Conservation (phyloP, 2,888 invertebrate genomes). For the Microdon myrmicae region DNA sequence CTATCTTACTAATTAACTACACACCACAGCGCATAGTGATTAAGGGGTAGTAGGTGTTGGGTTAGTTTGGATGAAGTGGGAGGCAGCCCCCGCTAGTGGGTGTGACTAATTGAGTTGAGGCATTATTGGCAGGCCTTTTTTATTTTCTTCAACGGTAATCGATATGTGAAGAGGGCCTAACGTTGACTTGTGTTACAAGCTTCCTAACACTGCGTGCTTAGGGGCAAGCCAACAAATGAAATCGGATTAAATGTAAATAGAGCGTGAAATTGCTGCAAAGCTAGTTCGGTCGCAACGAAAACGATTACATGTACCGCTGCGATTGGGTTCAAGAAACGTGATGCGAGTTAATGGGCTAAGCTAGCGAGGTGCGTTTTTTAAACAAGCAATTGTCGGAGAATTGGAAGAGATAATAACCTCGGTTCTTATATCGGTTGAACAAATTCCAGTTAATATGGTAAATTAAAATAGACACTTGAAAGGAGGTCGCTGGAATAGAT, state of each 20-base stretch:
- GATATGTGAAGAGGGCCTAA: conserved; percentile 23
- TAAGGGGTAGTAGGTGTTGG: too few species aligned
- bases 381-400: too few species aligned
- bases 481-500: too few species aligned
- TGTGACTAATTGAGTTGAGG: conserved; percentile 44
- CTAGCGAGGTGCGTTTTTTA: too few species aligned
- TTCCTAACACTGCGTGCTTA: conserved; percentile 3
- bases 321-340: too few species aligned
- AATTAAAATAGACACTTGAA: too few species aligned
- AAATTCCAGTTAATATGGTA: too few species aligned
- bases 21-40: conserved; percentile 18
- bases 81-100: too few species aligned
- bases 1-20: conserved; percentile 27
- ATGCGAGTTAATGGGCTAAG: too few species aligned
- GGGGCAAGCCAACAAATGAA: conserved; percentile 4
- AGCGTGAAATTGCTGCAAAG: conserved; percentile 39
- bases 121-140: conserved; percentile 29
- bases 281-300: not conserved
- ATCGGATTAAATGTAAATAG: conserved; percentile 46
- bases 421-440: too few species aligned
- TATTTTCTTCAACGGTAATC: conserved; percentile 15
- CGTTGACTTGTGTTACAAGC: not conserved
- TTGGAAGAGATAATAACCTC: too few species aligned
- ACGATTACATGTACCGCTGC: conserved; percentile 4
- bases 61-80: too few species aligned